Conservation (phyloP, 1,140 invertebrate genomes). For the Drosophila arawakana region DNA sequence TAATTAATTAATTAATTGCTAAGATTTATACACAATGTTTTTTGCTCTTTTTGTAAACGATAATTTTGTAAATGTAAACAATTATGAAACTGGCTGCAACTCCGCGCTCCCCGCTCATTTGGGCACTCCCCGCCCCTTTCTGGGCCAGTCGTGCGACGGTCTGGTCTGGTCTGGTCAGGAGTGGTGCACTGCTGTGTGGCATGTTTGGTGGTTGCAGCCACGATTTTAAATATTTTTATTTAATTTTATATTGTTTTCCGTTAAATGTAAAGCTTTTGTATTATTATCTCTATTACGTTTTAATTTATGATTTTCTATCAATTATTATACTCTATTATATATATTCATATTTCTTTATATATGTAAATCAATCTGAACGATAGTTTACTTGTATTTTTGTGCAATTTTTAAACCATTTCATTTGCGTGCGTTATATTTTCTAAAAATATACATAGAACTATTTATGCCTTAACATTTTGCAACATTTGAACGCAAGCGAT, state of each 20-base stretch:
- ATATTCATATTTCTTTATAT: neutral
- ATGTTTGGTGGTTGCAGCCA: slow-evolving; percentile 6
- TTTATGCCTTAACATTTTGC: slow-evolving; percentile 56
- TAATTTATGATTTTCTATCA: slow-evolving; percentile 75
- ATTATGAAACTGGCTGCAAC: slow-evolving; percentile 10
- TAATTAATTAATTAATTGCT: slow-evolving; percentile 32
- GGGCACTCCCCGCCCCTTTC: neutral
- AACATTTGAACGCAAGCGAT: neutral
- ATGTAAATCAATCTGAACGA: slow-evolving; percentile 5
- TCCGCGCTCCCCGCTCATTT: too few species aligned
- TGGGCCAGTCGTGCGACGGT: slow-evolving; percentile 27
- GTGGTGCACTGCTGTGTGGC: slow-evolving; percentile 1
- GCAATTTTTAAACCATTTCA: slow-evolving; percentile 78
- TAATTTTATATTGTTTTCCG: slow-evolving; percentile 42
- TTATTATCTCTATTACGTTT: slow-evolving; percentile 79
- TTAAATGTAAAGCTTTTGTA: slow-evolving; percentile 72
- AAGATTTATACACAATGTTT: slow-evolving; percentile 29
- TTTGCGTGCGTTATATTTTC: slow-evolving; percentile 77
- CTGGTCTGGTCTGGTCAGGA: slow-evolving; percentile 2
- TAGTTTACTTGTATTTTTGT: slow-evolving; percentile 71
- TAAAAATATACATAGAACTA: slow-evolving; percentile 69
- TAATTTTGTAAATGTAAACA: slow-evolving; percentile 44
- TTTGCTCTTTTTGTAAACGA: slow-evolving; percentile 53
- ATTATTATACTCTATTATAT: slow-evolving; percentile 23
- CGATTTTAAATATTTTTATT: slow-evolving; percentile 11